Conservation (phyloP, 2,888 invertebrate genomes). For the Pyrocoelia pectoralis region DNA sequence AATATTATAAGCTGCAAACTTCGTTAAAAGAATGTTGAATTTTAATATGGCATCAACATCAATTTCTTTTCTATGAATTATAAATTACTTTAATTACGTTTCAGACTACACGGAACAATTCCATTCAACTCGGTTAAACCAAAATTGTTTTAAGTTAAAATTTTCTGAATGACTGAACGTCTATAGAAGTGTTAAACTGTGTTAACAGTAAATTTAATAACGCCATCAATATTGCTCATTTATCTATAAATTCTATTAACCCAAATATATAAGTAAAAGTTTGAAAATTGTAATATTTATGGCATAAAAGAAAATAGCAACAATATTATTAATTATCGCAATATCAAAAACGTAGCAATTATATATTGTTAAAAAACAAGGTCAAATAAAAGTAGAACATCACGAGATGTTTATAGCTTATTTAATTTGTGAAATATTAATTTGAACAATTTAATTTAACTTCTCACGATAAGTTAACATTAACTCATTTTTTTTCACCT, state of each 20-base stretch:
- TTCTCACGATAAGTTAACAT: no score
- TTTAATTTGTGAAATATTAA: neutral
- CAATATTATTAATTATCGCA: neutral
- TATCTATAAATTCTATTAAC: neutral
- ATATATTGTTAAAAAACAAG: neutral
- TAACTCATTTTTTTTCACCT: no score
- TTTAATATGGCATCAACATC: no score
- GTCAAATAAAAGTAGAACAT: neutral
- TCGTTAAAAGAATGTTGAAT: no score
- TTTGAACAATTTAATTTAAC: no score
- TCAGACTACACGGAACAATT: neutral
- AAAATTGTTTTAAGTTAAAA: neutral
- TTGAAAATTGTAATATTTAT: neutral
- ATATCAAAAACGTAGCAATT: neutral
- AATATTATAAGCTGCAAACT: no score
- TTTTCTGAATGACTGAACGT: neutral
- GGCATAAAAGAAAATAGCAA: neutral
- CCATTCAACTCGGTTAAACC: neutral
- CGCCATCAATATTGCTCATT: neutral
- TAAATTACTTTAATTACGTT: no score
- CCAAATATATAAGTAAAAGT: conserved; percentile 1
- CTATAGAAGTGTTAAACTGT: neutral
- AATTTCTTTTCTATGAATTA: no score
- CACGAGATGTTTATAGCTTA: neutral
- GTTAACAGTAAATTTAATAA: neutral